Percentiles rank a stretch among this genome's conserved stretches.
phyloP scores from a whole-genome alignment of 2,113 vertebrate species.

The Apteryx mantelli region DNA sequence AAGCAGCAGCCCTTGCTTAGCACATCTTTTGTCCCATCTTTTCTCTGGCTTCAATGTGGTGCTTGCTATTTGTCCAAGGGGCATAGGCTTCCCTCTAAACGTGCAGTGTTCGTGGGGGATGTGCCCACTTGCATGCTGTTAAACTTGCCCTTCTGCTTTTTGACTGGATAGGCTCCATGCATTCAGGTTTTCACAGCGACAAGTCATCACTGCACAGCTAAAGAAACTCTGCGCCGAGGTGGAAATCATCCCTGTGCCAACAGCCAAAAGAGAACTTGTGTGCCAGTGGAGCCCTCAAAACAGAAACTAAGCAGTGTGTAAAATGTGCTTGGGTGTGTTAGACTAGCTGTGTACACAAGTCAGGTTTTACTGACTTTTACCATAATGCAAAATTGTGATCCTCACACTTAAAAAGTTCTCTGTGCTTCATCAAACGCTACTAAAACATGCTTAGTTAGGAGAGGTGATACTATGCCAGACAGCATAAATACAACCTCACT shows the following conservation, averaged over 20 bases:
- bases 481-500: fast-evolving
- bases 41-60: background rate
- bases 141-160: background rate
- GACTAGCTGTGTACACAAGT: background rate
- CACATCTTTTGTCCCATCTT: background rate
- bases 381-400: background rate
- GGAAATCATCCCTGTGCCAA: background rate
- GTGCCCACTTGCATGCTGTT: background rate
- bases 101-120: fast-evolving
- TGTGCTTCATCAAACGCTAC: background rate
- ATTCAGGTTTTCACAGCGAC: background rate
- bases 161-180: background rate
- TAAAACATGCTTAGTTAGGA: background rate
- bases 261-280: background rate
- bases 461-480: background rate
- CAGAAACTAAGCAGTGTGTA: background rate
- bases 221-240: background rate
- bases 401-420: background rate
- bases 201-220: background rate
- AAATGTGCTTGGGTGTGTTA: background rate
- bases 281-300: background rate
- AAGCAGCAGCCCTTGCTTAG: background rate
- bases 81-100: background rate
- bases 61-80: background rate
- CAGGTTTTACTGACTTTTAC: background rate